These are phyloP conservation scores for Cydia amplana DNA, from an alignment of 1,140 invertebrate species.

Conservation along the genomic window DNA sequence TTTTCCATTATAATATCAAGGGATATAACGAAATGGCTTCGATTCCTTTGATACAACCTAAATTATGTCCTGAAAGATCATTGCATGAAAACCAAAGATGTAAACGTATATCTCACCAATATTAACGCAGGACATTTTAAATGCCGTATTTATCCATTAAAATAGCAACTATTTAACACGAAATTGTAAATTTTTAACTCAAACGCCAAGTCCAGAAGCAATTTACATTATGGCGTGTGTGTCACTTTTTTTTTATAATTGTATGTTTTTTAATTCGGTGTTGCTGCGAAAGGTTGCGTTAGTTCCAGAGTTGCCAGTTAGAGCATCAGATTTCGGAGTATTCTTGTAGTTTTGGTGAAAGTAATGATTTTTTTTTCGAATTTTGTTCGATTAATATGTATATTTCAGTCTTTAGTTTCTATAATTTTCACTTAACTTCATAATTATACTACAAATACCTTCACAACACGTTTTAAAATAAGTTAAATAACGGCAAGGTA, in stretches of 20 bases:
- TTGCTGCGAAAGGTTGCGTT: conserved; percentile 40
- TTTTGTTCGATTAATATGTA: background rate
- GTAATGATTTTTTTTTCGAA: background rate
- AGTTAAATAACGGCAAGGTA: background rate
- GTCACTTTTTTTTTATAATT: conserved; percentile 74
- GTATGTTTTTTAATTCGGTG: conserved; percentile 49
- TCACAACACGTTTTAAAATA: background rate
- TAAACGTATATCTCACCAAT: conserved; percentile 66
- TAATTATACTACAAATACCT: background rate
- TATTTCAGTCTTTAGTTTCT: background rate
- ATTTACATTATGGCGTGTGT: conserved; percentile 80
- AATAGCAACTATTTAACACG: conserved; percentile 61
- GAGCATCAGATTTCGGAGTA: background rate
- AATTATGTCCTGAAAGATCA: conserved; percentile 52
- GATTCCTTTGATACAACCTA: conserved; percentile 73
- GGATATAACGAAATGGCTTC: conserved; percentile 72
- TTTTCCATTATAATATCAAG: conserved; percentile 53
- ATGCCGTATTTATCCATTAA: conserved; percentile 65
- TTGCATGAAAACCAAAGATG: conserved; percentile 44
- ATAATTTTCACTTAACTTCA: background rate
- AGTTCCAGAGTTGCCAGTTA: conserved; percentile 11
- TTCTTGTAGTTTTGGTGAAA: background rate
- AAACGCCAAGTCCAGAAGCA: conserved; percentile 78
- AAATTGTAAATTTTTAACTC: conserved; percentile 75
- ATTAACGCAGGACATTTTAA: conserved; percentile 75